Percentiles rank a stretch among this genome's conserved stretches.
phyloP scores from a whole-genome alignment of 2,888 invertebrate species.

The Pammene fasciana region DNA sequence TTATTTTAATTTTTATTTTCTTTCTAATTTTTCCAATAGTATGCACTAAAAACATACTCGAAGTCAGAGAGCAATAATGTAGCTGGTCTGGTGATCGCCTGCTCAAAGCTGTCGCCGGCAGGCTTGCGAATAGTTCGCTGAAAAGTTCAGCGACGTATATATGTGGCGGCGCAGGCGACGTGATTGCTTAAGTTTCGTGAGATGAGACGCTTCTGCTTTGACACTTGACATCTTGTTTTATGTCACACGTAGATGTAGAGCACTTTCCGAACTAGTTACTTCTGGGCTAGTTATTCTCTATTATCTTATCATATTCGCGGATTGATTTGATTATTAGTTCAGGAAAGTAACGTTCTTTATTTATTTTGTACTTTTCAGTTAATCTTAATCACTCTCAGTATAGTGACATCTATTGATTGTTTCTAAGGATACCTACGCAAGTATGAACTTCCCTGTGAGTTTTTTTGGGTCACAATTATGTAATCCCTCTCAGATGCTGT shows the following conservation, averaged over 20 bases:
- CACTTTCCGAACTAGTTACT: not conserved
- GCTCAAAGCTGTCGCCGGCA: not conserved
- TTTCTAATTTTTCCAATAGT: no score
- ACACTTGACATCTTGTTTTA: conserved; percentile 37
- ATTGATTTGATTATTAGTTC: not conserved
- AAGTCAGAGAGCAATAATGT: not conserved
- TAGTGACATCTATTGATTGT: no score
- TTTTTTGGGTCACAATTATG: no score
- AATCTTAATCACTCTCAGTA: not conserved
- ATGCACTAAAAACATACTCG: not conserved
- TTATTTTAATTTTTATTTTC: no score
- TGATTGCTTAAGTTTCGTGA: conserved; percentile 41
- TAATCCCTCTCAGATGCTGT: not conserved
- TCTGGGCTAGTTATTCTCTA: not conserved
- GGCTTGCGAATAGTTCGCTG: conserved; percentile 43
- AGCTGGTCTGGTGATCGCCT: not conserved
- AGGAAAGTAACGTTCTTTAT: not conserved
- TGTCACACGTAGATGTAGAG: conserved; percentile 7
- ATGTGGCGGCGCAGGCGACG: conserved; percentile 32
- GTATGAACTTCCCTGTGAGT: no score
- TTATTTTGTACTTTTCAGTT: not conserved
- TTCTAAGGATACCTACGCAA: no score
- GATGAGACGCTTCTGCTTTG: conserved; percentile 31
- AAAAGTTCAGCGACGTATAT: conserved; percentile 32
- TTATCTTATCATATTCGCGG: not conserved